Conservation (phyloP, 2,888 invertebrate species). For the Epistrophella euchroma region DNA sequence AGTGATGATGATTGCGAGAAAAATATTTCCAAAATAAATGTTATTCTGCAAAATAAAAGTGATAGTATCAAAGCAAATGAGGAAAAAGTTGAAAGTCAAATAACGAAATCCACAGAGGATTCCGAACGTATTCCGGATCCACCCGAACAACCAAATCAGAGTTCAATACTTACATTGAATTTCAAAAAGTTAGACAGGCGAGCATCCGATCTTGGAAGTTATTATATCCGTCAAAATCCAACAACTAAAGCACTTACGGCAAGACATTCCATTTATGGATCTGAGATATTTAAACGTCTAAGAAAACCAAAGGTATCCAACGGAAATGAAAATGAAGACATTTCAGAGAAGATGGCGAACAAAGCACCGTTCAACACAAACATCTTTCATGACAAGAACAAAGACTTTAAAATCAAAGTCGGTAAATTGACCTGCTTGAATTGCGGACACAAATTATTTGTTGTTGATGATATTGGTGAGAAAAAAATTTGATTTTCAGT, state of each 20-base stretch:
- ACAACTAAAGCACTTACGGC: conserved; percentile 40
- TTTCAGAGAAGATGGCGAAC: not conserved
- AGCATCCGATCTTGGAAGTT: conserved; percentile 62
- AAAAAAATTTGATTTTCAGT: not conserved
- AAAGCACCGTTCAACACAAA: not conserved
- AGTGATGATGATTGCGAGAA: not conserved
- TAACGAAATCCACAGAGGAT: not conserved
- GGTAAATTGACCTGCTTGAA: conserved; percentile 65
- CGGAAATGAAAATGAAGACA: conserved; percentile 17
- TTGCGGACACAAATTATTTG: conserved; percentile 68
- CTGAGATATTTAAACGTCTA: conserved; percentile 65
- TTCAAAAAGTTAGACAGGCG: conserved; percentile 66
- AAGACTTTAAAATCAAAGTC: conserved; percentile 68
- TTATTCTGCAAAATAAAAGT: conserved; percentile 46
- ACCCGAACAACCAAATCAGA: conserved; percentile 25
- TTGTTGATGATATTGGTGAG: conserved; percentile 68
- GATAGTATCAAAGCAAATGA: not conserved
- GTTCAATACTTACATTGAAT: conserved; percentile 59
- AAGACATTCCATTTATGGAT: conserved; percentile 66
- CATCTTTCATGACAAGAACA: conserved; percentile 36
- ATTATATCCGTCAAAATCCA: conserved; percentile 35
- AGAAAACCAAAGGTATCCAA: conserved; percentile 24
- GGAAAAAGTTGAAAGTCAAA: conserved; percentile 3
- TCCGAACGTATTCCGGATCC: not conserved
- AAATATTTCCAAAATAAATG: conserved; percentile 60